phyloP scores from a whole-genome alignment of 2,888 invertebrate genomes.

The Phragmatobia fuliginosa region DNA sequence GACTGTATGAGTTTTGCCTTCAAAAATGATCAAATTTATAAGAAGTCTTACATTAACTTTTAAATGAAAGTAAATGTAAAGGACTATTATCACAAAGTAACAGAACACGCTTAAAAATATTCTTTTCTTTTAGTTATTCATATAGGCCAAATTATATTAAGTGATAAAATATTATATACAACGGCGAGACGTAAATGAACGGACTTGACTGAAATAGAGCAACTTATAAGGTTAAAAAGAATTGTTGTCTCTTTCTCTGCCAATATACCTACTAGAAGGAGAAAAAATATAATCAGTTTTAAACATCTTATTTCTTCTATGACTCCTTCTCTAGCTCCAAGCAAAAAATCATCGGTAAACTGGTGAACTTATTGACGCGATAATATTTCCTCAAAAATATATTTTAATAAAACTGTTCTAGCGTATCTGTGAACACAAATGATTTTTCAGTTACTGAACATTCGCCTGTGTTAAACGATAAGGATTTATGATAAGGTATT shows the following conservation, averaged over 20 bases:
- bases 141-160: constrained; percentile 20
- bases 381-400: background rate
- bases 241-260: background rate
- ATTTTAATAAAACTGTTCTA: background rate
- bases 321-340: background rate
- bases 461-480: background rate
- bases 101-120: background rate
- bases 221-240: background rate
- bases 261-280: background rate
- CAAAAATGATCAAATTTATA: background rate
- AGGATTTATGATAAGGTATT: background rate
- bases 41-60: constrained; percentile 69
- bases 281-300: background rate
- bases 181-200: background rate
- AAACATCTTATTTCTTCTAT: background rate
- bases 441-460: constrained; percentile 13
- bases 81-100: constrained; percentile 38
- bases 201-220: background rate
- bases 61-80: constrained; percentile 61
- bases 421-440: background rate
- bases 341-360: background rate
- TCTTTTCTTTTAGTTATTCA: background rate
- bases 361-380: background rate
- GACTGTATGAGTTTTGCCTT: background rate
- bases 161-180: background rate